phyloP scores from a whole-genome alignment of 2,888 invertebrate species.

The Parnassius mnemosyne region DNA sequence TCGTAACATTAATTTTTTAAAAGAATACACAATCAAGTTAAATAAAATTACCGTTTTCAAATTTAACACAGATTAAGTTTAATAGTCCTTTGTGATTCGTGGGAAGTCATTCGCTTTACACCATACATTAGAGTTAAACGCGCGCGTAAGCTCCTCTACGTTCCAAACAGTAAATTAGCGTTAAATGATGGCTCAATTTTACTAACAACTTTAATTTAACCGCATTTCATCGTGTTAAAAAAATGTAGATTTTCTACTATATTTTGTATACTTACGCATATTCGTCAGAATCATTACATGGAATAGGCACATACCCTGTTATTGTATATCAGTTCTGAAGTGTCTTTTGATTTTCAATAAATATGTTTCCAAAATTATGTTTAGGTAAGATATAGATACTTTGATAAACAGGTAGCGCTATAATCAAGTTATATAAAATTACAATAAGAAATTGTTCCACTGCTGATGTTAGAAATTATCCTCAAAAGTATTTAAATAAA shows the following conservation, averaged over 20 bases:
- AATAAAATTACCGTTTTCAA: slow-evolving; percentile 20
- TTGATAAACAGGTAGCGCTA: no score
- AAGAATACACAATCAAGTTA: slow-evolving; percentile 18
- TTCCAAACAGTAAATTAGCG: slow-evolving; percentile 27
- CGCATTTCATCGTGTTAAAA: slow-evolving; percentile 1
- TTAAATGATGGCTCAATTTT: slow-evolving; percentile 27
- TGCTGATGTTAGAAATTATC: no score
- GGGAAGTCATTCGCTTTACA: slow-evolving; percentile 38
- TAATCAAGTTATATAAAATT: no score
- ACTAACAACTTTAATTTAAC: slow-evolving; percentile 17
- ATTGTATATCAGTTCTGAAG: no score
- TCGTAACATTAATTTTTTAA: slow-evolving; percentile 14
- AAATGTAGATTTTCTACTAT: background rate
- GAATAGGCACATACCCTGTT: background rate
- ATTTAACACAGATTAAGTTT: slow-evolving; percentile 23
- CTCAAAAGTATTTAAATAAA: no score
- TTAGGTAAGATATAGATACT: no score
- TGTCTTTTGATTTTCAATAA: no score
- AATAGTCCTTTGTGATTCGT: slow-evolving; percentile 31
- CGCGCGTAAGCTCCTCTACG: slow-evolving; percentile 30
- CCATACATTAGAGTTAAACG: slow-evolving; percentile 66
- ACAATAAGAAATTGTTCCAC: no score
- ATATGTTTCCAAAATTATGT: no score
- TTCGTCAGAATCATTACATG: background rate
- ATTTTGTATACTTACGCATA: background rate